Conservation (phyloP, 2,888 invertebrate species). For the Polydesmus complanatus region DNA sequence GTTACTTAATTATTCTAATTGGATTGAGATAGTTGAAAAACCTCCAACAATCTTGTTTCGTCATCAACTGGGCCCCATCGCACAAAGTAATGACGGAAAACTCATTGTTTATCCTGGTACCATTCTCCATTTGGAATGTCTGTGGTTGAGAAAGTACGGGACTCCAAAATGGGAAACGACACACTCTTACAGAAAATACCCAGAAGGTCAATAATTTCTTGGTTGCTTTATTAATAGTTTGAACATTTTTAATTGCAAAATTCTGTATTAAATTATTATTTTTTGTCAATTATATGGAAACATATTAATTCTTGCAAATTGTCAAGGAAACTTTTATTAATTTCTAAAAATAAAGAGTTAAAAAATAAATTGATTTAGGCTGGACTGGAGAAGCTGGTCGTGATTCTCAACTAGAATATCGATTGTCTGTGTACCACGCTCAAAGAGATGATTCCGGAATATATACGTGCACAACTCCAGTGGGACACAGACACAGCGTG, state of each 20-base stretch:
- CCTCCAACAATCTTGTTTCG: slow-evolving; percentile 71
- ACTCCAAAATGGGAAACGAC: slow-evolving; percentile 61
- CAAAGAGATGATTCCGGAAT: slow-evolving; percentile 68
- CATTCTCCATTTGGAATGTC: slow-evolving; percentile 71
- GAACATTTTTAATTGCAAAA: background rate
- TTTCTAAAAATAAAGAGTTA: background rate
- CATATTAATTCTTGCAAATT: background rate
- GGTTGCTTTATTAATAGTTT: too few relatives aligned
- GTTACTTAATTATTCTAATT: too few relatives aligned
- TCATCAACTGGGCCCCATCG: slow-evolving; percentile 66
- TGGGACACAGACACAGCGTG: slow-evolving; percentile 59
- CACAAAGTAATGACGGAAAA: slow-evolving; percentile 72
- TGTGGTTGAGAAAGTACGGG: slow-evolving; percentile 73
- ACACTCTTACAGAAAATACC: slow-evolving; percentile 43
- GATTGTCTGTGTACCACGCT: slow-evolving; percentile 66
- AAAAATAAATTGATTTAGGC: slow-evolving; percentile 27
- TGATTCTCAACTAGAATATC: slow-evolving; percentile 62
- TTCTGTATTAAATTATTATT: background rate
- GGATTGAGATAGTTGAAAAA: slow-evolving; percentile 52
- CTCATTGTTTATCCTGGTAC: slow-evolving; percentile 74
- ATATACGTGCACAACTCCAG: slow-evolving; percentile 73
- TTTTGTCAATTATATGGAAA: too few relatives aligned
- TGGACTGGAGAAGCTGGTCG: slow-evolving; percentile 69
- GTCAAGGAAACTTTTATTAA: background rate
- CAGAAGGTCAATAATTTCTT: slow-evolving; percentile 44